Percentiles rank a stretch among this genome's conserved stretches.
Conservation (phyloP, 2,113 vertebrate species). For the Pycnonotus jocosus region DNA sequence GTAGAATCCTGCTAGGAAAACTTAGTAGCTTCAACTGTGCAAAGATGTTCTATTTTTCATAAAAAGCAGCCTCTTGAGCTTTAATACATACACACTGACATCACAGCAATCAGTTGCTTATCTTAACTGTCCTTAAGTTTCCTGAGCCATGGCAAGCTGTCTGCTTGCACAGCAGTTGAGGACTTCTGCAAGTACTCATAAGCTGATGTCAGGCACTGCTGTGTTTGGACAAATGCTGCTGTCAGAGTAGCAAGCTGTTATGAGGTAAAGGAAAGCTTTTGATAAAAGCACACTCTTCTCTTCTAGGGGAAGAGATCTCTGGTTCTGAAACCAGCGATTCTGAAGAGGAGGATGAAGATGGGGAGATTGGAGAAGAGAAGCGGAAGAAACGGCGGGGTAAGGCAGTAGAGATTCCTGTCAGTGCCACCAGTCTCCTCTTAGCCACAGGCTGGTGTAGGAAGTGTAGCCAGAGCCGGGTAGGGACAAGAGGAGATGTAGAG, state of each 20-base stretch:
- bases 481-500: not conserved
- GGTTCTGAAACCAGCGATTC: constrained; percentile 92
- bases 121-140: not conserved
- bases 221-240: not conserved
- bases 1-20: not conserved
- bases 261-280: not conserved
- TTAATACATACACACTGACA: not conserved
- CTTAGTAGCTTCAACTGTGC: not conserved
- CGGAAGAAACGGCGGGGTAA: constrained; percentile 87
- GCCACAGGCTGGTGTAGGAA: not conserved
- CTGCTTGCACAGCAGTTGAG: not conserved
- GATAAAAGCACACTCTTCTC: not conserved
- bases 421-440: not conserved
- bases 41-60: not conserved
- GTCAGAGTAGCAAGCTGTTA: not conserved
- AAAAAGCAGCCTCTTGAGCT: not conserved
- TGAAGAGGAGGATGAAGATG: constrained; percentile 89
- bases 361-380: constrained; percentile 85
- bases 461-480: not conserved
- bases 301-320: constrained; percentile 92
- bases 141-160: not conserved
- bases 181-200: not conserved
- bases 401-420: not conserved
- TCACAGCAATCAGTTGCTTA: not conserved
- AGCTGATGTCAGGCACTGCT: not conserved